Conservation (phyloP, 2,113 vertebrate genomes). For the Pollachius pollachius region DNA sequence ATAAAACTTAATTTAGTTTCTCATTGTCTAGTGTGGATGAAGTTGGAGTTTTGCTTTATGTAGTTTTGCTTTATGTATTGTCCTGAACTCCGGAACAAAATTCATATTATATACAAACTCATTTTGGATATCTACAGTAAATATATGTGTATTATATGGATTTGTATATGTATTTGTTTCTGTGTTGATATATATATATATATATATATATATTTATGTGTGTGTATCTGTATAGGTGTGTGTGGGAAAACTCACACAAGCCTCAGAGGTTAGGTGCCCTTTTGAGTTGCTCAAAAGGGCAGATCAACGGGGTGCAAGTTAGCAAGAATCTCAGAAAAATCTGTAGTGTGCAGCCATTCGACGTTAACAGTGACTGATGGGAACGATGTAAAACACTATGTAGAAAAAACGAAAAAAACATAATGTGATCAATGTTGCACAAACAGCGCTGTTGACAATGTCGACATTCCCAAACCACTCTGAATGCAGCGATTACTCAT, state of each 20-base stretch:
- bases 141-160: background rate
- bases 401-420: background rate
- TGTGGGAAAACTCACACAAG: too few species aligned
- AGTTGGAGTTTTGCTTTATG: too few species aligned
- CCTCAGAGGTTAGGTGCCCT: too few species aligned
- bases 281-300: too few species aligned
- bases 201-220: background rate
- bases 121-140: too few species aligned
- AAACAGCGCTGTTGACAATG: background rate
- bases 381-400: background rate
- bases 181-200: background rate
- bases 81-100: background rate
- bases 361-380: too few species aligned
- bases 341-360: too few species aligned
- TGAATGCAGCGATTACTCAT: background rate
- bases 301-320: too few species aligned
- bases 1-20: too few species aligned
- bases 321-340: too few species aligned
- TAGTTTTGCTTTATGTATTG: background rate
- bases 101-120: too few species aligned
- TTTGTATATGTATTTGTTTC: background rate
- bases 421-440: background rate
- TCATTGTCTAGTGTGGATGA: too few species aligned
- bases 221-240: background rate
- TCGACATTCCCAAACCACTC: background rate